Percentiles rank a stretch among this genome's conserved stretches.
These are phyloP conservation scores for Leptopilina syphax DNA, from an alignment of 2,888 invertebrate genomes.

Conservation along the genomic window DNA sequence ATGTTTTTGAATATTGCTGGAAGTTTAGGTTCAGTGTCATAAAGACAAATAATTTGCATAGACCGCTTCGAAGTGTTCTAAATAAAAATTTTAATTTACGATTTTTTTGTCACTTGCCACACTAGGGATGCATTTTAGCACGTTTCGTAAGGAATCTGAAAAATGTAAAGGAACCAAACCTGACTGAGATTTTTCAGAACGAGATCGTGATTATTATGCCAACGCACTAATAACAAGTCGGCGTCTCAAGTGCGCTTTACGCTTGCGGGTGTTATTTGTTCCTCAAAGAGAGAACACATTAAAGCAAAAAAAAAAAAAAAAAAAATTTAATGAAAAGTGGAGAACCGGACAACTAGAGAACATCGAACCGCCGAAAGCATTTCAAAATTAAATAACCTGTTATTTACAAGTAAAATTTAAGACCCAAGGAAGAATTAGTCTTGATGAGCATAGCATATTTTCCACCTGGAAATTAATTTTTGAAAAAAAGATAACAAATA, in stretches of 20 bases:
- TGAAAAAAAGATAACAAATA: too few species aligned
- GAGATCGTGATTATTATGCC: constrained; percentile 61
- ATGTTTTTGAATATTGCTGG: too few species aligned
- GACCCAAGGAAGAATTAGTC: neutral
- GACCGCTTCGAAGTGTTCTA: too few species aligned
- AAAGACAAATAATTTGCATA: too few species aligned
- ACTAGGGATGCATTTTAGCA: neutral
- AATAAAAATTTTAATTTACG: neutral
- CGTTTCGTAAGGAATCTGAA: neutral
- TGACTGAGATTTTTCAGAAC: constrained; percentile 55
- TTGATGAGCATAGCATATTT: too few species aligned
- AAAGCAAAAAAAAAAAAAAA: neutral
- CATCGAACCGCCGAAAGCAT: constrained; percentile 3
- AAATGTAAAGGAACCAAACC: constrained; percentile 1
- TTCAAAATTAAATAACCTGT: constrained; percentile 22
- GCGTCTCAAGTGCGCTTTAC: constrained; percentile 53
- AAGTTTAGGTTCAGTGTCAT: too few species aligned
- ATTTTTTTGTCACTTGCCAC: neutral
- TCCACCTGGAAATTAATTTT: too few species aligned
- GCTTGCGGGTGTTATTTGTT: constrained; percentile 54
- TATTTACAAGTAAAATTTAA: constrained; percentile 32
- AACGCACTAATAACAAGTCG: constrained; percentile 68
- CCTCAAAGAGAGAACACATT: constrained; percentile 41
- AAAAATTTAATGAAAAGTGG: neutral
- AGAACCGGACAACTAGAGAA: neutral